phyloP scores from a whole-genome alignment of 2,113 vertebrate species.

The Menidia beryllina region DNA sequence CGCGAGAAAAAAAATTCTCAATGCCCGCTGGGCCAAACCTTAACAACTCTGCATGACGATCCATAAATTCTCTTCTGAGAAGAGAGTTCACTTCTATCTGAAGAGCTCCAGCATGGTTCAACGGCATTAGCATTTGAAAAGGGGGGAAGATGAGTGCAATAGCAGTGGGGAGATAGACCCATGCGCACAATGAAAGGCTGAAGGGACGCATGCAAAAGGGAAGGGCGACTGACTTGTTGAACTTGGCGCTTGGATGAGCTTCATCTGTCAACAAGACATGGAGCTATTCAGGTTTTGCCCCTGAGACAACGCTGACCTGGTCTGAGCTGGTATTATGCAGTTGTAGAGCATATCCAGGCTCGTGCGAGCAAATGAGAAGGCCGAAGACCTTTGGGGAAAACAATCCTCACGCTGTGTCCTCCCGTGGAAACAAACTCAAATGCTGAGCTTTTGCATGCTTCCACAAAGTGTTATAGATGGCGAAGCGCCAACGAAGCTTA shows the following conservation, averaged over 20 bases:
- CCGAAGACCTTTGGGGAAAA: conserved; percentile 19
- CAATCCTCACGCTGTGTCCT: conserved; percentile 17
- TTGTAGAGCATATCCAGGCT: conserved; percentile 8
- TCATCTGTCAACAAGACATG: conserved; percentile 53
- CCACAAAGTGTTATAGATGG: background rate
- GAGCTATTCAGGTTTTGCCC: conserved; percentile 37
- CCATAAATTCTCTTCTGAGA: conserved; percentile 59
- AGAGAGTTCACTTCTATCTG: conserved; percentile 51
- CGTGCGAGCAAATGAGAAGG: conserved; percentile 1
- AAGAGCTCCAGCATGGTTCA: conserved; percentile 55
- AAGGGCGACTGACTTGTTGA: conserved; percentile 67
- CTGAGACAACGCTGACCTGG: conserved; percentile 32
- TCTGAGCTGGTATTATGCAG: conserved; percentile 41
- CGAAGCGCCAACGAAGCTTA: conserved; percentile 4
- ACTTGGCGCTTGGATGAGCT: conserved; percentile 67
- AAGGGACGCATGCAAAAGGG: conserved; percentile 12
- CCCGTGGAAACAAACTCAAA: conserved; percentile 37
- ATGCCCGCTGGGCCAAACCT: conserved; percentile 55
- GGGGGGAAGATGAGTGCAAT: conserved; percentile 47
- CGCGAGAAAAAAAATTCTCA: conserved; percentile 47
- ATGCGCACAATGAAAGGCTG: conserved; percentile 39
- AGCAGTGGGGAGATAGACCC: conserved; percentile 2
- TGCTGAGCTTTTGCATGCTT: conserved; percentile 16
- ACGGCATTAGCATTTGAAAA: conserved; percentile 76
- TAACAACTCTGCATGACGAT: conserved; percentile 64